Percentiles rank a stretch among this genome's conserved stretches.
phyloP scores from a whole-genome alignment of 1,140 invertebrate genomes.

The Linepithema humile region DNA sequence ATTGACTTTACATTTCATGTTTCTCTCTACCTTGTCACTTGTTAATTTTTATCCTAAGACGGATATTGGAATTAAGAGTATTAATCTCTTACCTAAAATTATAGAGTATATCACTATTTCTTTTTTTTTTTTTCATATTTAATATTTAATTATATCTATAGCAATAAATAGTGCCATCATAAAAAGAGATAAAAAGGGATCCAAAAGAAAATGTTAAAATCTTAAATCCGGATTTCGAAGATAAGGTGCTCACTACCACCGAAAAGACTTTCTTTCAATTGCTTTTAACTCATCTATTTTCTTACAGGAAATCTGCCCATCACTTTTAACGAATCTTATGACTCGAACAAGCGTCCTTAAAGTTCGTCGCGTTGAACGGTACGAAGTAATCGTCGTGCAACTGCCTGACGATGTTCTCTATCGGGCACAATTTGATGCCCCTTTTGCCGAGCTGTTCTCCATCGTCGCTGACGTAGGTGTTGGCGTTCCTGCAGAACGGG shows the following conservation, averaged over 20 bases:
- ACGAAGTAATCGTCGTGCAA: constrained; percentile 94
- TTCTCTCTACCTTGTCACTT: not conserved
- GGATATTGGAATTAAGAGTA: not conserved
- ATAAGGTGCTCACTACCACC: not conserved
- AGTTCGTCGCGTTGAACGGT: constrained; percentile 92
- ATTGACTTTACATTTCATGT: not conserved
- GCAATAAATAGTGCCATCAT: not conserved
- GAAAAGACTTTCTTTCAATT: constrained; percentile 27
- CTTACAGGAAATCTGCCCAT: not conserved
- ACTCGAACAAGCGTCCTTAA: constrained; percentile 91
- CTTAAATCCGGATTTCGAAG: constrained; percentile 10
- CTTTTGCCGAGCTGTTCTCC: constrained; percentile 78
- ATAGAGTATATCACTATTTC: not conserved
- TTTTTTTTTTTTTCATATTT: not conserved
- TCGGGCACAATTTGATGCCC: constrained; percentile 89
- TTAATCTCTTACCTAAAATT: not conserved
- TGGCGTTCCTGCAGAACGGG: constrained; percentile 90
- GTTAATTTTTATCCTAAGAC: not conserved
- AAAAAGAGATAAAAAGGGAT: constrained; percentile 19
- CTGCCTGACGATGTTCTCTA: constrained; percentile 93
- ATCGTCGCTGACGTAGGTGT: constrained; percentile 81
- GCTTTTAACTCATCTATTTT: constrained; percentile 32
- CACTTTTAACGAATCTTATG: constrained; percentile 40
- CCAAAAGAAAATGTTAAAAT: constrained; percentile 31
- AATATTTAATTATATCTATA: not conserved